phyloP scores from a whole-genome alignment of 2,888 invertebrate genomes.

The Thera britannica region DNA sequence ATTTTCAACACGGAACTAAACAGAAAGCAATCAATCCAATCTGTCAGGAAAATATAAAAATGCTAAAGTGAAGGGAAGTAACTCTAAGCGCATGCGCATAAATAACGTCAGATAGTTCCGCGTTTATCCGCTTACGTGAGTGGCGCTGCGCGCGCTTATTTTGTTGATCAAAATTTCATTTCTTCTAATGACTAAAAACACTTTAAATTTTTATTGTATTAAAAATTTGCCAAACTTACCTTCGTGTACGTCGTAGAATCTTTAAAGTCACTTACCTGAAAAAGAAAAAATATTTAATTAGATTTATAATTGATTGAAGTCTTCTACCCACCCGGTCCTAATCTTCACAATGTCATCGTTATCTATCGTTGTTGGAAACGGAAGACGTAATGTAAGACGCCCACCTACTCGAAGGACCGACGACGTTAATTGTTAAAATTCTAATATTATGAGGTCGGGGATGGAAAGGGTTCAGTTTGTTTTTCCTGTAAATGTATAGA shows the following conservation, averaged over 20 bases:
- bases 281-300: conserved; percentile 1
- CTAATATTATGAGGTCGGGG: too few species aligned
- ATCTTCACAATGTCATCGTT: too few species aligned
- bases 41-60: conserved; percentile 37
- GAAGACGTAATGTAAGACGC: too few species aligned
- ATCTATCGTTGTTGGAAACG: too few species aligned
- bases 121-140: conserved; percentile 15
- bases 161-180: background rate
- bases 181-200: background rate
- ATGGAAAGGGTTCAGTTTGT: too few species aligned
- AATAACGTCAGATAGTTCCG: conserved; percentile 30
- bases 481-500: too few species aligned
- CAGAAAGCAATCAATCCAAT: conserved; percentile 13
- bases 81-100: conserved; percentile 10
- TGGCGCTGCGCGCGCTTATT: conserved; percentile 20
- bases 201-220: too few species aligned
- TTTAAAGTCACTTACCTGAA: conserved; percentile 22
- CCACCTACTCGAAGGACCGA: too few species aligned
- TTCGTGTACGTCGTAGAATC: background rate
- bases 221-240: background rate
- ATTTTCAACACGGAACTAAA: conserved; percentile 23
- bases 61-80: conserved; percentile 30
- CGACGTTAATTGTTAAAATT: too few species aligned
- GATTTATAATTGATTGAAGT: too few species aligned
- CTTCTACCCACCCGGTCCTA: too few species aligned